phyloP scores from a whole-genome alignment of 1,140 invertebrate genomes.

The Trachymyrmex septentrionalis region DNA sequence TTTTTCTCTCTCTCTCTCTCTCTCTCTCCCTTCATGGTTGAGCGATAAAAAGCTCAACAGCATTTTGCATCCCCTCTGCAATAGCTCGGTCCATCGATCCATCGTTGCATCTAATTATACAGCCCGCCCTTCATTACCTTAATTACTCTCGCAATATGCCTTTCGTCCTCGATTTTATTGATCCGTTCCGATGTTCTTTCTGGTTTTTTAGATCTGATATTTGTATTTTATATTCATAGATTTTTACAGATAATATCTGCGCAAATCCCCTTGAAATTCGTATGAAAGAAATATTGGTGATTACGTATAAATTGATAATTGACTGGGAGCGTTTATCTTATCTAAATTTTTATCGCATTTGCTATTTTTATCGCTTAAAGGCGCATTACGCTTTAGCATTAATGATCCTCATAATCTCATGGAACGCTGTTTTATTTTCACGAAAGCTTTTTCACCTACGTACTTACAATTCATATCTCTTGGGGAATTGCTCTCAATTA shows the following conservation, averaged over 20 bases:
- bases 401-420: not conserved
- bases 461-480: not conserved
- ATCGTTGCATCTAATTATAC: slow-evolving; percentile 68
- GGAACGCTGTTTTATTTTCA: not conserved
- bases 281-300: not conserved
- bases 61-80: slow-evolving; percentile 46
- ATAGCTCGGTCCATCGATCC: slow-evolving; percentile 57
- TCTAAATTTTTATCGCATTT: not conserved
- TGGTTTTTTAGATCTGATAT: not conserved
- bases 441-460: not conserved
- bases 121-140: slow-evolving; percentile 66
- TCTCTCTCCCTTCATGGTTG: not conserved
- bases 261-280: not conserved
- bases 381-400: not conserved
- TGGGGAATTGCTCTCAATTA: not conserved
- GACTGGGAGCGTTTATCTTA: not conserved
- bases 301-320: not conserved
- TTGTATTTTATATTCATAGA: not conserved
- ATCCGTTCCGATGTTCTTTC: slow-evolving; percentile 27
- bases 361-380: not conserved
- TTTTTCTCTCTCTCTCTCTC: not conserved
- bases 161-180: slow-evolving; percentile 56
- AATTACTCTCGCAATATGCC: slow-evolving; percentile 66
- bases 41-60: slow-evolving; percentile 64
- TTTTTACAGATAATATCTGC: not conserved